These are phyloP conservation scores for Heliconius hermathena DNA, from an alignment of 1,140 invertebrate genomes.

Conservation along the genomic window DNA sequence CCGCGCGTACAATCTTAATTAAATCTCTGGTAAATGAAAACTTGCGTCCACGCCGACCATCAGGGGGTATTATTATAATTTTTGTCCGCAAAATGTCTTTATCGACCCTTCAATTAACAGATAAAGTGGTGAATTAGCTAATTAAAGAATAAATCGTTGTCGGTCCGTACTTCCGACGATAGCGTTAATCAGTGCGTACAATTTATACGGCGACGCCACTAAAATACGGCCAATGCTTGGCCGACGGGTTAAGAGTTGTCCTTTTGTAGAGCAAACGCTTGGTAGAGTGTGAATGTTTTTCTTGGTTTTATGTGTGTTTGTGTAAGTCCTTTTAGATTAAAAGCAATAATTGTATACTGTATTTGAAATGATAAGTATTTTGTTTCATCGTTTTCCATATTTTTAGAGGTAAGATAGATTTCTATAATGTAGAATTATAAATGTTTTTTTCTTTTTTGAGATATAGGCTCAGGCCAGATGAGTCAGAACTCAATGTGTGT, in stretches of 20 bases:
- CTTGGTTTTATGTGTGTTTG: not conserved
- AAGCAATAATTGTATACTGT: not conserved
- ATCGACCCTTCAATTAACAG: conserved; percentile 68
- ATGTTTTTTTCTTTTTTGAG: too few species aligned
- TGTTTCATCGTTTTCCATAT: too few species aligned
- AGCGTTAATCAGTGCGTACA: conserved; percentile 64
- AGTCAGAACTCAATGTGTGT: too few species aligned
- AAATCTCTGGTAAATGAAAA: conserved; percentile 12
- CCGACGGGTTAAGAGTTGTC: not conserved
- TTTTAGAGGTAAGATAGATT: too few species aligned
- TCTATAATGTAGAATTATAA: too few species aligned
- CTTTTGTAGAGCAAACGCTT: not conserved
- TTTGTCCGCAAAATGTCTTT: conserved; percentile 43
- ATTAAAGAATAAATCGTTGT: conserved; percentile 75
- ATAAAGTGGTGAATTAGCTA: conserved; percentile 69
- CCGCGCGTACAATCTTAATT: conserved; percentile 13
- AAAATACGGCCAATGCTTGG: conserved; percentile 50
- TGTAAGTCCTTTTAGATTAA: not conserved
- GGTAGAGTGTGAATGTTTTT: not conserved
- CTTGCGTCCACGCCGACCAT: conserved; percentile 8
- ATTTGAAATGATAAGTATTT: too few species aligned
- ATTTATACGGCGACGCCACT: conserved; percentile 64
- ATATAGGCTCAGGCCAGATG: too few species aligned
- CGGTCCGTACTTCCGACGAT: conserved; percentile 61
- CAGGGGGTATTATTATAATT: conserved; percentile 17